These are phyloP conservation scores for Pristiophorus japonicus DNA, from an alignment of 2,113 vertebrate genomes.

Conservation along the genomic window DNA sequence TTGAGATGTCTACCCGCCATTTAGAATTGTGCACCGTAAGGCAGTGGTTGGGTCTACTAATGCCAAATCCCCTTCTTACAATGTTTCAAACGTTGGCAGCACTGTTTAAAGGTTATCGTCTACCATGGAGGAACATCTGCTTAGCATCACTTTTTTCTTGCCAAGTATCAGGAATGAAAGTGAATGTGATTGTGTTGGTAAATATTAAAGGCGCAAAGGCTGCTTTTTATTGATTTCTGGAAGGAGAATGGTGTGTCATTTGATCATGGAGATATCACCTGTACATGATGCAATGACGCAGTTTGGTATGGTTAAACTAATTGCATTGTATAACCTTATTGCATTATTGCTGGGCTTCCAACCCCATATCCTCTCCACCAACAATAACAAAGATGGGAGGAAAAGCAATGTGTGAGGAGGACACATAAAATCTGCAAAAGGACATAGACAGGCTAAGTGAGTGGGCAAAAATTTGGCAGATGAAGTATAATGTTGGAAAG, in stretches of 20 bases:
- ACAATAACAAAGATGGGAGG: too few relatives aligned
- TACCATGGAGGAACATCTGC: neutral
- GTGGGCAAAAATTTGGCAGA: too few relatives aligned
- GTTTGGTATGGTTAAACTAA: neutral
- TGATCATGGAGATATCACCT: neutral
- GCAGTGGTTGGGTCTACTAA: neutral
- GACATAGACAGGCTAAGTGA: too few relatives aligned
- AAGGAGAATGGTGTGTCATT: neutral
- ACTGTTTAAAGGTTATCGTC: neutral
- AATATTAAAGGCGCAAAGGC: neutral
- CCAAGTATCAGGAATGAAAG: neutral
- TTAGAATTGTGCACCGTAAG: neutral
- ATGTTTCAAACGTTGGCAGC: neutral
- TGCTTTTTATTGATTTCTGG: neutral
- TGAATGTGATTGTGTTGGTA: neutral
- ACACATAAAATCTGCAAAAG: too few relatives aligned
- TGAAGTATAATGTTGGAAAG: too few relatives aligned
- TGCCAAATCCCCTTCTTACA: neutral
- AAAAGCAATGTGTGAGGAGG: too few relatives aligned
- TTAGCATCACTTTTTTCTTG: neutral
- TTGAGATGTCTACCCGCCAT: neutral
- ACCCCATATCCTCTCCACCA: neutral
- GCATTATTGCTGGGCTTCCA: neutral
- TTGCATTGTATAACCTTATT: neutral
- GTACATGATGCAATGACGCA: neutral